Percentiles rank a stretch among this genome's conserved stretches.
Conservation (phyloP, 2,797 vertebrate genomes). For the Megaceryle alcyon region DNA sequence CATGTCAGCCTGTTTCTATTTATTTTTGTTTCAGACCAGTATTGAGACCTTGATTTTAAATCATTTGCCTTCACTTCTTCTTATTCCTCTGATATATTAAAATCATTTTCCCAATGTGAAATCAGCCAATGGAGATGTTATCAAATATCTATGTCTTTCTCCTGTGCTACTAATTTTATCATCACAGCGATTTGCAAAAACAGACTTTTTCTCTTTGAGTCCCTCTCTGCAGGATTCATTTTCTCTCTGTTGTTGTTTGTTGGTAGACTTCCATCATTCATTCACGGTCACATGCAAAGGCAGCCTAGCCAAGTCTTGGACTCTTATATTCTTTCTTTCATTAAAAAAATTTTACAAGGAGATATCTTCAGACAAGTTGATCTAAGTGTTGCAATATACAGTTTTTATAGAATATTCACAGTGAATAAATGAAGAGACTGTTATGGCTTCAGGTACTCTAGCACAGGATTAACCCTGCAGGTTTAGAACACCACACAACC, state of each 20-base stretch:
- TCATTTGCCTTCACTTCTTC: not conserved
- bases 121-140: not conserved
- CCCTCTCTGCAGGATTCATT: not conserved
- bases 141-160: not conserved
- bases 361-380: not conserved
- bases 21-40: not conserved
- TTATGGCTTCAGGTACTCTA: not conserved
- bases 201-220: not conserved
- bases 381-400: not conserved
- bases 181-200: not conserved
- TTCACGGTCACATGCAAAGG: not conserved
- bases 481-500: not conserved
- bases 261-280: not conserved
- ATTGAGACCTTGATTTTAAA: not conserved
- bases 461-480: not conserved
- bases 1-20: not conserved
- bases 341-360: not conserved
- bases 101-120: not conserved
- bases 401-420: not conserved
- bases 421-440: not conserved
- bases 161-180: not conserved
- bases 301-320: not conserved
- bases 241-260: not conserved
- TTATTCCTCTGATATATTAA: not conserved
- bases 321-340: not conserved